Evolutionary conservation across 2,797 vertebrate genomes (phyloP).

Genomic region (Graptemys geographica): DNA sequence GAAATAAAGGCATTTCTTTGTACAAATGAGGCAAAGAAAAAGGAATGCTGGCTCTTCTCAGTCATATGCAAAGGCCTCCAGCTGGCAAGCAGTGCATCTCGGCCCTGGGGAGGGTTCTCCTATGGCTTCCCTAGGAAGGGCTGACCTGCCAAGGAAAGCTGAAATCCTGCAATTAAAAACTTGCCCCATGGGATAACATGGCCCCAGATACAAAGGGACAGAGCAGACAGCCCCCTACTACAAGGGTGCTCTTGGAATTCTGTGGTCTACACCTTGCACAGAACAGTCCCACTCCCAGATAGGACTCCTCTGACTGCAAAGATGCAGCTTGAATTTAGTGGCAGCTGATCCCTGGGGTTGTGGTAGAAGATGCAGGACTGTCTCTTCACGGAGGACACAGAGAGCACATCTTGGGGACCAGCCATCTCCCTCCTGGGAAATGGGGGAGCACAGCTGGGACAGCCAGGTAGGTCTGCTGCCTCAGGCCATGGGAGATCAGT

Average conservation of each 20-base stretch:
- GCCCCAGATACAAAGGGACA: neutral
- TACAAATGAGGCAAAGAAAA: neutral
- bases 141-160: neutral
- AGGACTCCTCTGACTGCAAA: neutral
- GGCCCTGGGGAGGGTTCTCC: neutral
- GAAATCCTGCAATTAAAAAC: too few species aligned
- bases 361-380: neutral
- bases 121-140: neutral
- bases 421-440: neutral
- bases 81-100: neutral
- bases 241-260: neutral
- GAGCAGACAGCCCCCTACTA: neutral
- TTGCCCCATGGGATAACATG: neutral
- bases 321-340: neutral
- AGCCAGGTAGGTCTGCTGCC: neutral
- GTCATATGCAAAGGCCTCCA: neutral
- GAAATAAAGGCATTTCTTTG: neutral
- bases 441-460: neutral
- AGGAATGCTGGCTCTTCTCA: too few species aligned
- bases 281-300: neutral
- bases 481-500: rapidly evolving
- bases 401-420: neutral
- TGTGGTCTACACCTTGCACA: neutral
- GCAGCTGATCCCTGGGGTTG: neutral
- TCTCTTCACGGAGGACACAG: neutral